Base-by-base conservation (phyloP, 2,797 vertebrate genomes). In the Microcaecilia unicolor region DNA sequence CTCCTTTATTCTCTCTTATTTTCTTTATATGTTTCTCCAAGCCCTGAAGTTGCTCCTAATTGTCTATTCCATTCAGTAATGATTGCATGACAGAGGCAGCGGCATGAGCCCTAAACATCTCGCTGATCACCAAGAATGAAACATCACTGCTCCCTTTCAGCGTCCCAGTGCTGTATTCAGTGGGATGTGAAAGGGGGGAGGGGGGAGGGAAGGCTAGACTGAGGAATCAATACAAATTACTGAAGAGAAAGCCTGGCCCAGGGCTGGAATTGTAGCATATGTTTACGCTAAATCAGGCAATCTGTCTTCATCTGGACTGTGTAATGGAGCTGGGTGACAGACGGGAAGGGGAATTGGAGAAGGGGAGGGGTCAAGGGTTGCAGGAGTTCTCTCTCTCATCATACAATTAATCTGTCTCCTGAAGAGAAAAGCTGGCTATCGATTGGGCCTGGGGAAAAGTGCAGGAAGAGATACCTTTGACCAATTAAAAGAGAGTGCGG, bases 251-350 rank as follows among this genome's bases (percentile, higher is more conserved):
- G 75, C 71, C 74, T 68, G 72, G 63, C 72, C 82, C 77, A 81
- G 83, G 74, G 64, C 75, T 81, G 66, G 70, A 72, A 79, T 74
- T 72, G 78, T 71, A 84, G 81, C 85, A 84, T 83, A 77, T 85
- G 85, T 86, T 85, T 85, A 84, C 76, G 78, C 77, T 80, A 83
- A 85, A 80, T 76, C 85, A 85, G 78, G 77, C 79, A 78, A 88
- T 88, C 80, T 80, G 83, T 88, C 81, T 86, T 86, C 78, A 81
- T 84, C 76, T 74, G 63, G 57, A 67, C 42, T 55, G 46, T 60
- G 76, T 78, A 55, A 70, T 70, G 72, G 34, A 47, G 41, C 42
- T 38, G 32, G 54, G 64, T 59, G 68, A 69, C 70, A 76, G 59
- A 56, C 69, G 10, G 20, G 11, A 18, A 24, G 33, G 7, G 15